These are phyloP conservation scores for Colinus virginianus DNA, from an alignment of 2,113 vertebrate genomes.

Conservation along the genomic window DNA sequence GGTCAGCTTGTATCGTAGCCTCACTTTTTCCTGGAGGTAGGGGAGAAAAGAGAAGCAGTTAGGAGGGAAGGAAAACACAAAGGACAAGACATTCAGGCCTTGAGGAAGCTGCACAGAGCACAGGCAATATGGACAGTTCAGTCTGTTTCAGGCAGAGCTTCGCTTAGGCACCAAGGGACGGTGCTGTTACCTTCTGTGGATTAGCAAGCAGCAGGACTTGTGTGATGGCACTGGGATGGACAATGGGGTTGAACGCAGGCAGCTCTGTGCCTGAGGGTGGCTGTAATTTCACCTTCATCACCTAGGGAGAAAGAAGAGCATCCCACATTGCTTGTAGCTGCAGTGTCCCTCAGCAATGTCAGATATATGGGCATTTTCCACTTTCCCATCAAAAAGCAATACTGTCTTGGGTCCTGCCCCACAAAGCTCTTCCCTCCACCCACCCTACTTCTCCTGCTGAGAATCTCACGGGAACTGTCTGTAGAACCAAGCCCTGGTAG, in stretches of 20 bases:
- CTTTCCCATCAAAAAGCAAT: not conserved
- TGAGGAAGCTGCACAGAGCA: not conserved
- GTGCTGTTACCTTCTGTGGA: slow-evolving; percentile 88
- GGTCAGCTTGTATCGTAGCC: slow-evolving; percentile 93
- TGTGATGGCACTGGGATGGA: slow-evolving; percentile 93
- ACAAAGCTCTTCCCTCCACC: not conserved
- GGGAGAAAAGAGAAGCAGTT: not conserved
- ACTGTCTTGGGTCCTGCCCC: not conserved
- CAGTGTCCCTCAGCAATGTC: not conserved
- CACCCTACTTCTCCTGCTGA: not conserved
- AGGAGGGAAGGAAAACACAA: not conserved
- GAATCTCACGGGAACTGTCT: not conserved
- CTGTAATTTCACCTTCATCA: slow-evolving; percentile 97
- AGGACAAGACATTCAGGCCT: not conserved
- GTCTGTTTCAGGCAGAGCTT: not conserved
- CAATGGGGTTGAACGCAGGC: slow-evolving; percentile 92
- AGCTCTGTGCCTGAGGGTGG: slow-evolving; percentile 92
- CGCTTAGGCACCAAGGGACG: rapidly evolving
- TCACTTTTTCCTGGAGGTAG: slow-evolving; percentile 91
- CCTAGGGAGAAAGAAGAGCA: slow-evolving; percentile 74
- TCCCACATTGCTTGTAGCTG: not conserved
- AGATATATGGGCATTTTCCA: not conserved
- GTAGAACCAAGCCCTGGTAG: not conserved
- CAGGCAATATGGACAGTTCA: not conserved
- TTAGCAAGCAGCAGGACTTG: slow-evolving; percentile 96